Conservation (phyloP, 2,888 invertebrate genomes). For the Euplexia lucipara region DNA sequence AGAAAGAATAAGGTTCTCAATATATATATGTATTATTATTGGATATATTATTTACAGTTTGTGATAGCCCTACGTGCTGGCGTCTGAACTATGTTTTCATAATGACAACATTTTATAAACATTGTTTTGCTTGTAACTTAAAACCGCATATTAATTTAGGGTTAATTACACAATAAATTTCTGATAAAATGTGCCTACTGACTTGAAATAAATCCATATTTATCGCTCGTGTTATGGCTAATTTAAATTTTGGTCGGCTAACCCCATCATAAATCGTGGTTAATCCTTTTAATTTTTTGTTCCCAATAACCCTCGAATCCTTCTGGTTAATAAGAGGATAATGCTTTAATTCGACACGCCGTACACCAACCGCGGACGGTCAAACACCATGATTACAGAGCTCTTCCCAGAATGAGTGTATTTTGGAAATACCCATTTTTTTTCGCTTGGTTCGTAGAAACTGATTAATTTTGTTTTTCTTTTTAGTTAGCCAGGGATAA, state of each 20-base stretch:
- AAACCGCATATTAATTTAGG: not conserved
- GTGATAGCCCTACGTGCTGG: too few relatives aligned
- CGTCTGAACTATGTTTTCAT: too few relatives aligned
- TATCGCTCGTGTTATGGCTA: not conserved
- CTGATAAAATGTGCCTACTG: not conserved
- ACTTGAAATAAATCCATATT: not conserved
- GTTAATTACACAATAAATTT: not conserved
- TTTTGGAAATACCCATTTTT: conserved; percentile 49
- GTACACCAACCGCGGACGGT: conserved; percentile 9
- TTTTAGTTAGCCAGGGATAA: too few relatives aligned
- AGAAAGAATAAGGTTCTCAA: too few relatives aligned
- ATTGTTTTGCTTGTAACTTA: not conserved
- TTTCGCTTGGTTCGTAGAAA: conserved; percentile 42
- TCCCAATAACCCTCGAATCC: conserved; percentile 30
- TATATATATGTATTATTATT: too few relatives aligned
- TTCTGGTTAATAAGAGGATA: conserved; percentile 55
- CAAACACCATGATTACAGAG: conserved; percentile 35
- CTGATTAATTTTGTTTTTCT: conserved; percentile 5
- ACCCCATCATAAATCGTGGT: conserved; percentile 17
- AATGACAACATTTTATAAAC: too few relatives aligned
- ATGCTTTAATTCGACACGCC: conserved; percentile 45
- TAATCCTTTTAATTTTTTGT: conserved; percentile 42
- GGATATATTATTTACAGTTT: too few relatives aligned
- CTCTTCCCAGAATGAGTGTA: conserved; percentile 21
- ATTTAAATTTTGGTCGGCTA: not conserved